Percentiles rank a stretch among this genome's conserved stretches.
Evolutionary conservation across 2,888 invertebrate genomes (phyloP).

Genomic region (Ormia ochracea): DNA sequence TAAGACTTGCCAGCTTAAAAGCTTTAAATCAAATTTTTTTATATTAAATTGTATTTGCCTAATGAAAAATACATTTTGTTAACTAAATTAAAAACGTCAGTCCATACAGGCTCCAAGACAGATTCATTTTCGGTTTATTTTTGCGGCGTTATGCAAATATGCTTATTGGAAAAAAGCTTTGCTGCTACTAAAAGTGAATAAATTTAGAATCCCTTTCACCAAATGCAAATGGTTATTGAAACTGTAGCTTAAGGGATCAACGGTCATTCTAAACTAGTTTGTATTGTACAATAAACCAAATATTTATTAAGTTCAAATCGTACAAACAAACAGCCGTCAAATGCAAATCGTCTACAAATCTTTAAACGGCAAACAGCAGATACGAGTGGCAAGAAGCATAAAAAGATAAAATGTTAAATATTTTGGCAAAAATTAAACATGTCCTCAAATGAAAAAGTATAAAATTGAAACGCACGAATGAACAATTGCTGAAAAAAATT

Average conservation of each 20-base stretch:
- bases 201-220: conserved; percentile 12
- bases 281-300: conserved; percentile 12
- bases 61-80: no score
- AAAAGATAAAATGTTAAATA: conserved; percentile 30
- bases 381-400: neutral
- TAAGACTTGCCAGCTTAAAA: no score
- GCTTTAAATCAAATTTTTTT: no score
- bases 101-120: neutral
- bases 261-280: conserved; percentile 40
- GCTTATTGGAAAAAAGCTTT: neutral
- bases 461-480: conserved; percentile 56
- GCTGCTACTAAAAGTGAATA: neutral
- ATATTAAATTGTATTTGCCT: no score
- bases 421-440: conserved; percentile 48
- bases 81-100: neutral
- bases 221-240: conserved; percentile 1
- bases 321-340: conserved; percentile 29
- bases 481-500: conserved; percentile 40
- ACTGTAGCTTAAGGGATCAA: conserved; percentile 35
- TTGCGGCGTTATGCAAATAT: neutral
- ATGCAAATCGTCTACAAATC: conserved; percentile 51
- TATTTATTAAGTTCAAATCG: conserved; percentile 13
- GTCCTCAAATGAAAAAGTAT: conserved; percentile 25
- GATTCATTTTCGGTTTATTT: neutral
- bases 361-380: conserved; percentile 47